Base-by-base conservation (phyloP, 2,797 vertebrate species). In the Tapera naevia region DNA sequence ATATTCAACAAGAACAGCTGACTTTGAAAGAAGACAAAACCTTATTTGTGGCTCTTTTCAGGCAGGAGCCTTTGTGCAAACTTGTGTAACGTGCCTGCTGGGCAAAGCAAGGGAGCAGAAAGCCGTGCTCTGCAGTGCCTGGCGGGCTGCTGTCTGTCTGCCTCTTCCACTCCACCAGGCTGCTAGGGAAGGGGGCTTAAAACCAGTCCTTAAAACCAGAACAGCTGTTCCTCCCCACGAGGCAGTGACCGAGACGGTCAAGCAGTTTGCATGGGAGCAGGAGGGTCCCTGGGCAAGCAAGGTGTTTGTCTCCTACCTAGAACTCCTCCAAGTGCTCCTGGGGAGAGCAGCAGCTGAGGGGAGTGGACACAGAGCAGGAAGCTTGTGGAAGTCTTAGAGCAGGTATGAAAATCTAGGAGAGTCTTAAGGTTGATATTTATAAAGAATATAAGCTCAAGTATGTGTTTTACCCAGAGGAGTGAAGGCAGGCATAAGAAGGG, bases 291-390 rank as follows among this genome's bases (percentile, higher is more conserved):
- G 7, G 9, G 39, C 1, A 16, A 39, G 37, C 0, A 2, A 61
- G n/a, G 13, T 57, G 5, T 14, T 25, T 72, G 72, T 14, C 48
- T 61, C 57, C 50, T 58, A 35, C 35, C 74, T 50, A 53, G 60
- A 39, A 5, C 15, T 39, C 37, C 62, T n/a, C 33, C 2, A 1
- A 35, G 39, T 1, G 1, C 17, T 62, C 14, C 46, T 0, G 2
- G 46, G 28, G 25, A 41, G 43, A 33, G 43, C 1, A 2, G 12
- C 57, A 39, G 39, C 65, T 2, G 3, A 51, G 32, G 10, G 21
- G 46, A 56, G 35, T 5, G 8, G 61, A 24, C 23, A 25, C 1
- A 2, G 22, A 35, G 32, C 62, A 45, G 50, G 41, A 2, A 0
- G 25, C 35, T 45, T 33, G n/a, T 4, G 0, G 58, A 35, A 32